phyloP scores from a whole-genome alignment of 1,140 invertebrate species.

The Formica selysi region DNA sequence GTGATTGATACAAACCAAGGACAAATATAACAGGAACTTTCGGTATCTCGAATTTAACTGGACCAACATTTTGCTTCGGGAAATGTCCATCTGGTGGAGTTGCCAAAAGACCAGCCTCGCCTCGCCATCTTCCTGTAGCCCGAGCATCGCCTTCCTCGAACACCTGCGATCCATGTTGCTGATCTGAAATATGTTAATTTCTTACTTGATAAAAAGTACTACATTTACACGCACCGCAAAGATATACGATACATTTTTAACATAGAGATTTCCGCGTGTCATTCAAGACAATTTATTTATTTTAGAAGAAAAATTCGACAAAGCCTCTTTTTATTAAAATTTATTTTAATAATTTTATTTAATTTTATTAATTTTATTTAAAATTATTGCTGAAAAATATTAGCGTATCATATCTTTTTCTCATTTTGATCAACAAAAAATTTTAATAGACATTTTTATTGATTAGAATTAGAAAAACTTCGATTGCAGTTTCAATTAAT shows the following conservation, averaged over 20 bases:
- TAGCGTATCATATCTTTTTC: background rate
- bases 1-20: conserved; percentile 88
- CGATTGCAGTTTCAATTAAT: background rate
- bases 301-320: background rate
- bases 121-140: conserved; percentile 84
- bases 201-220: background rate
- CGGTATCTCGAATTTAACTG: conserved; percentile 93
- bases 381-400: background rate
- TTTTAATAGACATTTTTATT: background rate
- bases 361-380: background rate
- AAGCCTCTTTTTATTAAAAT: background rate
- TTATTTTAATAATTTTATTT: no score
- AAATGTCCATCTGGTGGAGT: conserved; percentile 89
- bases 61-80: conserved; percentile 91
- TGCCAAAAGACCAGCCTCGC: conserved; percentile 83
- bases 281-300: background rate
- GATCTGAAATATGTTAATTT: conserved; percentile 87
- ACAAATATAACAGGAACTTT: conserved; percentile 95
- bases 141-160: conserved; percentile 88
- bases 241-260: background rate
- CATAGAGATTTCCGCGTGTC: background rate
- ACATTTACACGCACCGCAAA: background rate
- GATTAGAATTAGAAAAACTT: background rate
- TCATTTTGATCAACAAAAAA: background rate
- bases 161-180: conserved; percentile 91